Conservation (phyloP, 2,113 vertebrate genomes). For the Periophthalmodon schlosseri region DNA sequence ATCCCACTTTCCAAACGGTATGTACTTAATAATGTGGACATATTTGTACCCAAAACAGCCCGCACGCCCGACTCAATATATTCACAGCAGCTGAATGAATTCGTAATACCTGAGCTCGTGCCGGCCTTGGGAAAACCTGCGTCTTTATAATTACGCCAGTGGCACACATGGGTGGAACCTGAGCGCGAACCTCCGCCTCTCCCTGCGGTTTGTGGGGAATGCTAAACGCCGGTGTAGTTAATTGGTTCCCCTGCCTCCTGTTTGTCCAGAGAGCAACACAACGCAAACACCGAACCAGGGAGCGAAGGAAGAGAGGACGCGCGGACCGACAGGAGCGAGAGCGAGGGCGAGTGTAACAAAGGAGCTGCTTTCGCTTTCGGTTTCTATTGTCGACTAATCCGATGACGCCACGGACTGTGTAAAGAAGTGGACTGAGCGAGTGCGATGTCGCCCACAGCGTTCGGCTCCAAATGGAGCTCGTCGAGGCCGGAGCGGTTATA, state of each 20-base stretch:
- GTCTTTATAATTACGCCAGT: constrained; percentile 60
- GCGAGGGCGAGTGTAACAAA: constrained; percentile 39
- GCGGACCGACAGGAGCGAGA: constrained; percentile 40
- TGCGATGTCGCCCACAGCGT: too few relatives aligned
- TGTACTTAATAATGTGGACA: constrained; percentile 2
- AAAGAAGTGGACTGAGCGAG: too few relatives aligned
- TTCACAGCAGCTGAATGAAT: constrained; percentile 54
- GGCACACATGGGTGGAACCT: constrained; percentile 37
- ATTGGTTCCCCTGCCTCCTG: constrained; percentile 73
- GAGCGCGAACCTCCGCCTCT: constrained; percentile 28
- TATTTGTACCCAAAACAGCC: constrained; percentile 13
- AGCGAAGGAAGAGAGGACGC: constrained; percentile 37
- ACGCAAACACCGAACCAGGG: constrained; percentile 47
- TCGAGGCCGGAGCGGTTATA: too few relatives aligned
- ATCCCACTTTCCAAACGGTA: constrained; percentile 5
- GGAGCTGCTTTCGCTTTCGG: constrained; percentile 1
- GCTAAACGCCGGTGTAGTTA: constrained; percentile 60
- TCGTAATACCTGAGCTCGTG: constrained; percentile 55
- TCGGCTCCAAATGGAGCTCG: too few relatives aligned
- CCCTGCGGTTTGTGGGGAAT: constrained; percentile 47
- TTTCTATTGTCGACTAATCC: neutral
- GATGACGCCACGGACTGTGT: too few relatives aligned
- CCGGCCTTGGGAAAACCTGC: constrained; percentile 58
- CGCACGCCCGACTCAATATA: constrained; percentile 31
- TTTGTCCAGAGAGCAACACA: constrained; percentile 61